A percentile compares a stretch with the other conserved stretches of the same genome.
phyloP scores from a whole-genome alignment of 2,113 vertebrate genomes.

The Chaetops frenatus region DNA sequence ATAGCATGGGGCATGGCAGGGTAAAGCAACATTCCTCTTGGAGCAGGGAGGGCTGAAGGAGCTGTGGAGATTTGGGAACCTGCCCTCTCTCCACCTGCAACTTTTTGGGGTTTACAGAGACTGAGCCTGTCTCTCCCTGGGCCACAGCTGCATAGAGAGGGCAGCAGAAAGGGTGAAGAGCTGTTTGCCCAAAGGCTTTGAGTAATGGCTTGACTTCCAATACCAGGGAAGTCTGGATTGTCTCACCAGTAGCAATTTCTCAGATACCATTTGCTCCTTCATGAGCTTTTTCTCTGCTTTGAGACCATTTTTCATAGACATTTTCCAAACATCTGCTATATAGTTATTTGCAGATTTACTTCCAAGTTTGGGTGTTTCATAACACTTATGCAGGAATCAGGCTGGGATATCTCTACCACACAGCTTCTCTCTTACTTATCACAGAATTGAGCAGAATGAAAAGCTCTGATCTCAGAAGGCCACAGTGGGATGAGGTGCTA shows the following conservation, averaged over 20 bases:
- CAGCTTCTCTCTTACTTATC: background rate
- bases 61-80: background rate
- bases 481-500: background rate
- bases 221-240: background rate
- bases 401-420: background rate
- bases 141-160: fast-evolving
- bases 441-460: background rate
- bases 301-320: background rate
- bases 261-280: background rate
- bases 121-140: background rate
- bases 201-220: background rate
- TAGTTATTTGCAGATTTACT: background rate
- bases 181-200: background rate
- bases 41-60: background rate
- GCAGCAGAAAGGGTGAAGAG: background rate
- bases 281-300: background rate
- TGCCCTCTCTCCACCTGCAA: background rate
- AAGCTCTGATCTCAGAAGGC: background rate
- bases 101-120: background rate
- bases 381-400: background rate
- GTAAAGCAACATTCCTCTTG: background rate
- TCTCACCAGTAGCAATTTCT: background rate
- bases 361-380: background rate
- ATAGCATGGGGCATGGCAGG: background rate
- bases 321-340: background rate